A percentile compares a stretch with the other conserved stretches of the same genome.
Conservation (phyloP, 2,888 invertebrate species). For the Andrena fulva region DNA sequence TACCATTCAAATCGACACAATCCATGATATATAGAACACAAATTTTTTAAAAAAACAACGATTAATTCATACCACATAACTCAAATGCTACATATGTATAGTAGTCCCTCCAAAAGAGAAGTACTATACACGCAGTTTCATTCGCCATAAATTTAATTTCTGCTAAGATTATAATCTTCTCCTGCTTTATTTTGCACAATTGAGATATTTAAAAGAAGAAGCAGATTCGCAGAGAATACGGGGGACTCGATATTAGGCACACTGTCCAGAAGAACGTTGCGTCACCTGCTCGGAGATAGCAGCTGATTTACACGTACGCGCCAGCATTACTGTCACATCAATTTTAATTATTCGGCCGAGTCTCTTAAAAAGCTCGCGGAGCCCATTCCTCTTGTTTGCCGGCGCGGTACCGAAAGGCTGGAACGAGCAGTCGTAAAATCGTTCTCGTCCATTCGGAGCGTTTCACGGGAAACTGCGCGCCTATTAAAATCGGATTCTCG, state of each 20-base stretch:
- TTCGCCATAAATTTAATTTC: no score
- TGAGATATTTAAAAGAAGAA: neutral
- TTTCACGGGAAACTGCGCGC: constrained; percentile 69
- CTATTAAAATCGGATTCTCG: constrained; percentile 71
- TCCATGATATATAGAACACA: neutral
- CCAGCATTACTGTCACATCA: constrained; percentile 61
- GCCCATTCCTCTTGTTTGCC: constrained; percentile 61
- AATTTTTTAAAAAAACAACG: no score
- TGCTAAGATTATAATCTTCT: neutral
- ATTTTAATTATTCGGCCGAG: constrained; percentile 69
- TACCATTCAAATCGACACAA: no score
- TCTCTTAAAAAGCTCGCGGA: constrained; percentile 51
- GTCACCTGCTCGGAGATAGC: constrained; percentile 18
- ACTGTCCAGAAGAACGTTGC: neutral
- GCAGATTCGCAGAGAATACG: neutral
- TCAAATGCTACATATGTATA: no score
- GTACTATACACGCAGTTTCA: no score
- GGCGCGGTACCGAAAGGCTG: constrained; percentile 63
- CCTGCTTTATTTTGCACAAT: neutral
- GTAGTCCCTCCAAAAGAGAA: no score
- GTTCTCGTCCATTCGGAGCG: constrained; percentile 58
- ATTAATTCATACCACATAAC: no score
- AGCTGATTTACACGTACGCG: constrained; percentile 42
- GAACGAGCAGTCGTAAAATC: constrained; percentile 72
- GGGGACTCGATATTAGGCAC: neutral